Base-by-base conservation (phyloP, 2,888 invertebrate genomes). In the Corbicula japonica region DNA sequence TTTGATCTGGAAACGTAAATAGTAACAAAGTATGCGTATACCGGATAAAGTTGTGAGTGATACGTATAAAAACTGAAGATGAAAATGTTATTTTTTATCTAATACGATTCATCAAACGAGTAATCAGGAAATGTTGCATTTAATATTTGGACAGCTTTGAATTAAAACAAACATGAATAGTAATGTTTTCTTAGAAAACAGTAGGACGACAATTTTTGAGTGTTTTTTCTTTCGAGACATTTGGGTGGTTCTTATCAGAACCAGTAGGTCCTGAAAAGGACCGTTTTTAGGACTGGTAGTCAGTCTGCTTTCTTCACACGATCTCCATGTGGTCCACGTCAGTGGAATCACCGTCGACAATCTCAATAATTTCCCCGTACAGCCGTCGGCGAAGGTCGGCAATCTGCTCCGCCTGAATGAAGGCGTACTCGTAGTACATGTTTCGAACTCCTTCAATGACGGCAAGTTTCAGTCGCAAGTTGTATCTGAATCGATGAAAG, bases 351-450 rank as follows among this genome's bases (percentile, higher is more conserved):
- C 71, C 26, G n/a, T 38, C 66, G 48, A 60, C 46, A 26, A 76
- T 65, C 26, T 48, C 23, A 21, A 74, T 38, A 23, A 34, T 44
- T 58, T 76, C 76, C 32, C 72, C 76, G 46, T 32, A 75, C 63
- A 86, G 60, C 34, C 69, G 61, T 8, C 62, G 73, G 18, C 84
- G 75, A 23, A 86, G 74, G 23, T 85, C 62, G 1, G 78, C 83
- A 46, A 88, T 81, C 26, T 83, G 79, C 54, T 84, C 86, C 2
- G 88, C 89, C 70, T 86, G 83, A 41, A 80, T 71, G 52, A 68
- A 62, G 1, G 90, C 90, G 66, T 88, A 90, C 70, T 90, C 88
- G 73, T 87, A 86, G 73, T 87, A 89, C 90, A 89, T 89, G 83
- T 89, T 90, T 26, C 88, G 68, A 18, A 87, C 84, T 10, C 90